Evolutionary conservation across 2,113 vertebrate species (phyloP), one percentile per base, ranked within the genome.

Genomic region (Lepus europaeus): DNA sequence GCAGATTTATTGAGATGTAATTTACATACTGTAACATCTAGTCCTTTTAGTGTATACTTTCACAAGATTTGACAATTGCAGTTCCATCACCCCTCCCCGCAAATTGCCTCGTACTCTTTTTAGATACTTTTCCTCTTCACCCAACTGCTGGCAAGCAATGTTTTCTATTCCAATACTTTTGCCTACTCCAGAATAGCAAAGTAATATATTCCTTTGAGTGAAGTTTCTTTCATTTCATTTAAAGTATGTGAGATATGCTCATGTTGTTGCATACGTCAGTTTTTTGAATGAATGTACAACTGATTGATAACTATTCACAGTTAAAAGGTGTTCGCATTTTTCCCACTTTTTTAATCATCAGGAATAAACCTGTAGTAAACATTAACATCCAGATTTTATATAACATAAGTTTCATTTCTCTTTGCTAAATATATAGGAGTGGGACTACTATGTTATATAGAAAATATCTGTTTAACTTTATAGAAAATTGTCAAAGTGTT

Each of bases 321-420:
- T 3, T 68, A 89, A 85, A 95, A 95, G 23, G 78, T 29, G 29
- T 88, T 83, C 69, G 3, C 0, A 19, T 64, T 66, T 36, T 16
- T 29, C 13, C 14, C 4, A 13, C 2, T 3, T 22, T 81, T 95
- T 80, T 91, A 53, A 29, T 17, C 4, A 84, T 88, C 73, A 77
- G 39, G 45, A 93, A 70, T 51, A 90, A 69, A 27, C 10, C 17
- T 80, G 6, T 69, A 87, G 74, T 73, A 78, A 74, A 51, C 23
- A 79, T 66, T 81, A 93, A 72, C 33, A 86, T 74, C 59, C 1
- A 82, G 33, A 22, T 86, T 83, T 79, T 88, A 77, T 73, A 12
- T 87, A 10, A 87, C 79, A 69, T 64, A 91, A 45, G 3, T 83
- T 92, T 82, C 19, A 73, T 36, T 89, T 97, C 63, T 90, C 33